Percentiles rank a stretch among this genome's conserved stretches.
phyloP scores from a whole-genome alignment of 2,888 invertebrate species.

The Xestia xanthographa region DNA sequence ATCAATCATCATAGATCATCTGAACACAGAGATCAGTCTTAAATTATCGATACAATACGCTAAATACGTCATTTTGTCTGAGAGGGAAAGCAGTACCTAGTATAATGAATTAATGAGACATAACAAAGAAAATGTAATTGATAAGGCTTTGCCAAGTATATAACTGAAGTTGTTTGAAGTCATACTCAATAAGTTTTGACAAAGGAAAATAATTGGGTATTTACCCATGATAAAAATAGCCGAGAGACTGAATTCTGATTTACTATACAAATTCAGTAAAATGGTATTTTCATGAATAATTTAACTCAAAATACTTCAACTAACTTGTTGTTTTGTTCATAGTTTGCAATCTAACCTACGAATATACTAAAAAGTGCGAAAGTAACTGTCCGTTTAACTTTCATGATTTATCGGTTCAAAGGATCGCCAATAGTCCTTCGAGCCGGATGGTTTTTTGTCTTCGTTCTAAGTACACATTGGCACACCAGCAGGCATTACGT shows the following conservation, averaged over 20 bases:
- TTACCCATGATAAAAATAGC: not conserved
- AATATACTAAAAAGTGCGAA: not conserved
- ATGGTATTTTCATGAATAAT: not conserved
- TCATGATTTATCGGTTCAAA: too few relatives aligned
- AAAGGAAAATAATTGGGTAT: conserved; percentile 10
- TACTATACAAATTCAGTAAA: not conserved
- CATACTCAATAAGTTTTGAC: not conserved
- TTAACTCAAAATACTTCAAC: not conserved
- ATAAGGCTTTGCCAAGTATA: not conserved
- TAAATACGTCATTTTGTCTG: not conserved
- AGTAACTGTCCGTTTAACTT: not conserved
- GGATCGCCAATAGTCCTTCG: too few relatives aligned
- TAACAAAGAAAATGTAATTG: not conserved
- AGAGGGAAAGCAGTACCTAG: not conserved
- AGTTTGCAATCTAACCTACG: not conserved
- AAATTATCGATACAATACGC: not conserved
- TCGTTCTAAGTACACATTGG: too few relatives aligned
- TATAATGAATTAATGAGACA: not conserved
- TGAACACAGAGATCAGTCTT: not conserved
- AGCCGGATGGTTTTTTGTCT: too few relatives aligned
- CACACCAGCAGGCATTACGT: too few relatives aligned
- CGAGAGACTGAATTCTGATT: not conserved
- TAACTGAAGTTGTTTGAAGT: conserved; percentile 3
- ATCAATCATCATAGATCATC: too few relatives aligned
- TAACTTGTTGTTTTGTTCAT: not conserved